Evolutionary conservation across 2,797 vertebrate genomes (phyloP).

Genomic region (Channallabes apus): DNA sequence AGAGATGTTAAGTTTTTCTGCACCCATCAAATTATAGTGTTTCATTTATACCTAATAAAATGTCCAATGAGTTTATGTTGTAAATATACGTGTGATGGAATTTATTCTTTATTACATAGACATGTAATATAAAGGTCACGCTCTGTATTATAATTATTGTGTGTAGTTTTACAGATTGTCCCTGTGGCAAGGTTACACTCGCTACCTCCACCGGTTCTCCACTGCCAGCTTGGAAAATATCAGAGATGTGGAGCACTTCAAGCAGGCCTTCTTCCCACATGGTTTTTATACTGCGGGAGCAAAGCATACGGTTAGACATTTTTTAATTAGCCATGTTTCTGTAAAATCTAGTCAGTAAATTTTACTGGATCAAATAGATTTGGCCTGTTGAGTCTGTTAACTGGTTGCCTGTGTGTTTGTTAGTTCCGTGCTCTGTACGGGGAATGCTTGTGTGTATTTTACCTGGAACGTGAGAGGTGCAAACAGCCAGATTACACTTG

Average conservation of each 20-base stretch:
- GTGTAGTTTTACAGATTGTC: slow-evolving; percentile 85
- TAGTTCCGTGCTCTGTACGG: slow-evolving; percentile 84
- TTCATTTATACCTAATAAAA: neutral
- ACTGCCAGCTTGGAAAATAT: slow-evolving; percentile 70
- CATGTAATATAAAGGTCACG: neutral
- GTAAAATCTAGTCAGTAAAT: neutral
- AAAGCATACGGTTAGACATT: slow-evolving; percentile 70
- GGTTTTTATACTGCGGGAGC: slow-evolving; percentile 78
- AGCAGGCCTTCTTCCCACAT: slow-evolving; percentile 80
- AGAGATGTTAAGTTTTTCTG: no score
- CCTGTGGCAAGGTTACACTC: slow-evolving; percentile 84
- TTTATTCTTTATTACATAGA: neutral
- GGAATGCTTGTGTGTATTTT: slow-evolving; percentile 80
- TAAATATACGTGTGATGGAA: neutral
- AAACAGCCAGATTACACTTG: slow-evolving; percentile 69
- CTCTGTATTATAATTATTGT: neutral
- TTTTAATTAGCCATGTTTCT: no score
- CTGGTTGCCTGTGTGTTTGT: slow-evolving; percentile 35
- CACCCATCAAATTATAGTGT: no score
- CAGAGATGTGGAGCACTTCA: slow-evolving; percentile 76
- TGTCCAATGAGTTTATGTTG: neutral
- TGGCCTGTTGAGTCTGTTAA: neutral
- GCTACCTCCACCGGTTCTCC: slow-evolving; percentile 77
- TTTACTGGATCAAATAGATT: neutral
- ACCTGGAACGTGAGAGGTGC: slow-evolving; percentile 74